A percentile compares a stretch with the other conserved stretches of the same genome.
These are phyloP conservation scores for Neuroterus valhalla DNA, from an alignment of 1,140 invertebrate genomes.

Conservation along the genomic window DNA sequence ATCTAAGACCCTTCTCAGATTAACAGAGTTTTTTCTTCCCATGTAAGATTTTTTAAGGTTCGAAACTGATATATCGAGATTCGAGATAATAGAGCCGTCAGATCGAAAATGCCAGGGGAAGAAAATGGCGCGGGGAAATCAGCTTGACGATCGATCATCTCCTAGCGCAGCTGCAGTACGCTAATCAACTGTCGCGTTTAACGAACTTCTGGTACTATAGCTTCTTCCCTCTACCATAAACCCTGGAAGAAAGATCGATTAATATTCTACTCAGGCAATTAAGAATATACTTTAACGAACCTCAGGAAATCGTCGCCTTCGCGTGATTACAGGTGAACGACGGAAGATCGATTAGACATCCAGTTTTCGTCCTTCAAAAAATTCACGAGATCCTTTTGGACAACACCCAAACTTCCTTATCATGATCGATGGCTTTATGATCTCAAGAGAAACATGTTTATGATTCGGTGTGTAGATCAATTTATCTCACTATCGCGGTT, in stretches of 20 bases:
- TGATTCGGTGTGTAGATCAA: too few species aligned
- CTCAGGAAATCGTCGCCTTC: conserved; percentile 39
- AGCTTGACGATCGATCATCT: conserved; percentile 1
- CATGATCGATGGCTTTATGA: background rate
- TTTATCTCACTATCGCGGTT: too few species aligned
- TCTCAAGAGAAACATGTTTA: too few species aligned
- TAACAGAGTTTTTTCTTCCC: too few species aligned
- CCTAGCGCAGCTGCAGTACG: conserved; percentile 32
- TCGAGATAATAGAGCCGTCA: conserved; percentile 10
- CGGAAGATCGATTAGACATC: conserved; percentile 34
- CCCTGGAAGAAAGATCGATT: conserved; percentile 42
- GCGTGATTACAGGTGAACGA: conserved; percentile 21
- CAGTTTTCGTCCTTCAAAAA: background rate
- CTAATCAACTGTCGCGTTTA: conserved; percentile 42
- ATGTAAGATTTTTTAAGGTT: background rate
- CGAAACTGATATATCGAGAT: background rate
- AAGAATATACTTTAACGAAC: conserved; percentile 35
- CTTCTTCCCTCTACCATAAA: conserved; percentile 32
- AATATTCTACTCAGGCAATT: conserved; percentile 7
- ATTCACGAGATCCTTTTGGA: background rate
- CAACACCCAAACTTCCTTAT: background rate
- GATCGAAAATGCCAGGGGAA: background rate
- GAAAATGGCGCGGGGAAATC: background rate
- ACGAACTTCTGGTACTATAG: conserved; percentile 32
- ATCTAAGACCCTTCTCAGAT: too few species aligned